Conservation (phyloP, 2,113 vertebrate species). For the chimpanzee (Pan troglodytes) region DNA sequence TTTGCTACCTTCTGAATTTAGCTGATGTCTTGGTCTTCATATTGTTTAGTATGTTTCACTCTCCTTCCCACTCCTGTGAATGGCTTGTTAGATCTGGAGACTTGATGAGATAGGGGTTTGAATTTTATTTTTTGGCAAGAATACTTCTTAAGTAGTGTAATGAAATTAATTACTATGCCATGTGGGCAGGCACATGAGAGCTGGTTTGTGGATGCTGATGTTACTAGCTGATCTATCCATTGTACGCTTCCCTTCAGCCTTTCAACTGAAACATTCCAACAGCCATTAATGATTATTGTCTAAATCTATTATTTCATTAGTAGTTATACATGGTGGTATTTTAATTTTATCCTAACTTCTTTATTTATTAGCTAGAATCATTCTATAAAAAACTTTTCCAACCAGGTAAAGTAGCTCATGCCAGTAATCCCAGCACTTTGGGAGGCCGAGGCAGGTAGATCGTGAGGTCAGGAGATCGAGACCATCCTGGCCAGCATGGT, state of each 20-base stretch:
- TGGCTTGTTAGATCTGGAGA: background rate
- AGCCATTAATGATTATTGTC: background rate
- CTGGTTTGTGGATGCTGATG: background rate
- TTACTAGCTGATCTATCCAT: background rate
- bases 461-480: no score
- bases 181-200: background rate
- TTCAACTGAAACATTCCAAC: background rate
- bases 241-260: background rate
- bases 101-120: background rate
- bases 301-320: background rate
- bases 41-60: background rate
- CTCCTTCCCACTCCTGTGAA: background rate
- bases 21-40: background rate
- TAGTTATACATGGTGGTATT: background rate
- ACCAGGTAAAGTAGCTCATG: no score
- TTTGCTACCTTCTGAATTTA: slow-evolving; percentile 11
- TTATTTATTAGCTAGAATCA: background rate
- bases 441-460: no score
- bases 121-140: background rate
- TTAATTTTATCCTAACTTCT: background rate
- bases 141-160: background rate
- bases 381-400: background rate
- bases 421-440: no score
- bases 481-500: no score
- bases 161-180: background rate